A percentile compares a stretch with the other conserved stretches of the same genome.
These are phyloP conservation scores for Centrocercus urophasianus DNA, from an alignment of 2,113 vertebrate genomes.

Conservation along the genomic window DNA sequence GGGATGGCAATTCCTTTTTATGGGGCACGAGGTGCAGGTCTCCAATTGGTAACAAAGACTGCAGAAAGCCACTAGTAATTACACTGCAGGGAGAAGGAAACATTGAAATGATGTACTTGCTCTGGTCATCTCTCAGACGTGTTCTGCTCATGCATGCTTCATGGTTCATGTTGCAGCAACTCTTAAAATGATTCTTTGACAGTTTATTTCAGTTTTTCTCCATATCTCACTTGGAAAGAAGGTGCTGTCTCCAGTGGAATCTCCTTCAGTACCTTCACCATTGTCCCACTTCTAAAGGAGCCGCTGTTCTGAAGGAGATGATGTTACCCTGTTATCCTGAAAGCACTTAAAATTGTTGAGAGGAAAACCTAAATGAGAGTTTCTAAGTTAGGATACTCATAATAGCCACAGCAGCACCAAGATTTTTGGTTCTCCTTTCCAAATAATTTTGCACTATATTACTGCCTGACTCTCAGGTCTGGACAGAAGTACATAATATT, in stretches of 20 bases:
- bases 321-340: not conserved
- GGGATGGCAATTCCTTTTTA: not conserved
- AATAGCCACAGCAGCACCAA: not conserved
- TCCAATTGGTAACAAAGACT: not conserved
- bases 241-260: not conserved
- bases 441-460: not conserved
- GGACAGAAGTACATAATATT: not conserved
- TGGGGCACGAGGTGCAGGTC: fast-evolving
- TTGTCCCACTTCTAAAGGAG: not conserved
- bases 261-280: not conserved
- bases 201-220: not conserved
- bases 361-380: not conserved
- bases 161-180: not conserved
- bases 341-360: not conserved
- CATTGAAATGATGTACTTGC: not conserved
- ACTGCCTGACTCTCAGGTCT: not conserved
- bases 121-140: not conserved
- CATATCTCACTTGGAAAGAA: not conserved
- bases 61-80: not conserved
- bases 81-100: not conserved
- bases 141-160: not conserved
- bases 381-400: not conserved
- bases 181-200: not conserved
- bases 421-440: not conserved
- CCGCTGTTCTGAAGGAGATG: not conserved